A percentile compares a stretch with the other conserved stretches of the same genome.
These are phyloP conservation scores for Mola mola DNA, from an alignment of 2,113 vertebrate genomes.

Conservation along the genomic window DNA sequence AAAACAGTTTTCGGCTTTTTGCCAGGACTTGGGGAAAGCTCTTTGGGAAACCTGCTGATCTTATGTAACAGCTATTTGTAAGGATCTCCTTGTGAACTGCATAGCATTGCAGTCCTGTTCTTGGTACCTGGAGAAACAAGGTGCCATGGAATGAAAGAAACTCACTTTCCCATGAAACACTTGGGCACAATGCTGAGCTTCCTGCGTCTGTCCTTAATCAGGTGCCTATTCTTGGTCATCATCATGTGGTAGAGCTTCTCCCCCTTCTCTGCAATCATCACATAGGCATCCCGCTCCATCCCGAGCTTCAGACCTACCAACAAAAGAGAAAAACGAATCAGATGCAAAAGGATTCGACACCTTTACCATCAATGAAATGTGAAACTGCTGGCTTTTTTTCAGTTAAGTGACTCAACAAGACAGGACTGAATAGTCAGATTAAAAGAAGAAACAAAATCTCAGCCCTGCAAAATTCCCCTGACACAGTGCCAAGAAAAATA, in stretches of 20 bases:
- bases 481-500: slow-evolving; percentile 26
- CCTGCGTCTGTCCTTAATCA: slow-evolving; percentile 95
- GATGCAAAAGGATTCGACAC: too few species aligned
- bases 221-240: slow-evolving; percentile 94
- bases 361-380: too few species aligned
- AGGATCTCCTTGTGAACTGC: slow-evolving; percentile 55
- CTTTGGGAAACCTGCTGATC: slow-evolving; percentile 56
- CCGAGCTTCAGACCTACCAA: slow-evolving; percentile 92
- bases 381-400: too few species aligned
- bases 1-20: slow-evolving; percentile 50
- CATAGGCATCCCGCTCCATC: slow-evolving; percentile 96
- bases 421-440: too few species aligned
- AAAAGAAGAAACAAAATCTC: slow-evolving; percentile 27
- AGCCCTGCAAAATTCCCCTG: neutral
- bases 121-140: slow-evolving; percentile 23
- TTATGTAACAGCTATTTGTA: slow-evolving; percentile 59
- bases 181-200: slow-evolving; percentile 97
- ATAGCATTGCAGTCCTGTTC: slow-evolving; percentile 40
- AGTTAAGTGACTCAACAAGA: neutral
- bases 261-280: slow-evolving; percentile 98
- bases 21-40: slow-evolving; percentile 51
- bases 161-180: slow-evolving; percentile 99
- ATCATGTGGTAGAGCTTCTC: slow-evolving; percentile 99
- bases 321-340: neutral
- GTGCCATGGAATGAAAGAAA: slow-evolving; percentile 49